Evolutionary conservation across 92 coral and sea anemone species (phyloP), one percentile per base, ranked within the genome.

Genomic region (Heteractis magnifica): DNA sequence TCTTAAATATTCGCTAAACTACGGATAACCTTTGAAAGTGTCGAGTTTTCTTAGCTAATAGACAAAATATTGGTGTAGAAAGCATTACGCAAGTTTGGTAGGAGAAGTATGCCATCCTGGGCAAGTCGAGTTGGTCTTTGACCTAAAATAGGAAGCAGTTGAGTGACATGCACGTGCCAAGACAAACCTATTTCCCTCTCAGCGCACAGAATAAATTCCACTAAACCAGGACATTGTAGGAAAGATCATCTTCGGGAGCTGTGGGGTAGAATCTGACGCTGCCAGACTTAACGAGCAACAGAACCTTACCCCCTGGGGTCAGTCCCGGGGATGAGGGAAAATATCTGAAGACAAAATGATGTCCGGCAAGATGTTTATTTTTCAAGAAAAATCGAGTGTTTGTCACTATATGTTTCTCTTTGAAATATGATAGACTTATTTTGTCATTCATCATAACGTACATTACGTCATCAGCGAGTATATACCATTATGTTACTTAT

Each of bases 161-260:
- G 62, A 76, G 34, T 84, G 87, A 84, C 49, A 44, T 60, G 65
- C 87, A 84, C 87, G 87, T 76, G 87, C 87, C 11, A 80, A 44
- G 16, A 15, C 56, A 14, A 49, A 71, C 78, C 23, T 12, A 72
- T 81, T 81, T 81, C 85, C 14, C 59, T 49, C 74, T 20, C 51
- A 60, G 52, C 56, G 12, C 79, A 76, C 5, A 20, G 4, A n/a
- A 50, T 49, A 48, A 50, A 75, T 75, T 50, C 78, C 79, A 50
- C 64, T n/a, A 20, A 76, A 52, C 79, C 13, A 68, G 23, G 26
- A 26, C 44, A 68, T 21, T 9, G 73, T 13, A 53, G 58, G 13
- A 12, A 8, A 53, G 58, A 53, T 53, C 10, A 53, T 12, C 58
- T 34, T 34, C 44, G 3, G 58, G 5, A 53, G 9, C 13, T 3